A percentile compares a stretch with the other conserved stretches of the same genome.
phyloP scores from a whole-genome alignment of 2,888 invertebrate species.

The Orthosia incerta region DNA sequence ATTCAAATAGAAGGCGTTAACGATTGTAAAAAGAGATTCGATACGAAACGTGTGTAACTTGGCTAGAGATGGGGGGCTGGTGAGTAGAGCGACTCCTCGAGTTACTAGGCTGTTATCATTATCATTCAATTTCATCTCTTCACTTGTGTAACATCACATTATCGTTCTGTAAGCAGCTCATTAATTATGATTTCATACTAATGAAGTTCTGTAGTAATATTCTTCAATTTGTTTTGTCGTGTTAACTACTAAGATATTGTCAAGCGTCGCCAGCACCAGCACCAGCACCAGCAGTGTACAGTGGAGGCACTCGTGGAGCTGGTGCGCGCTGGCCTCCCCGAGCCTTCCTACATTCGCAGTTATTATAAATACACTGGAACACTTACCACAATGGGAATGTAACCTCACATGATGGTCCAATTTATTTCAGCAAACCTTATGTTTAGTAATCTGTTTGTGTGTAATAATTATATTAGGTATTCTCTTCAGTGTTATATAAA shows the following conservation, averaged over 20 bases:
- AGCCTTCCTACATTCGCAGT: no score
- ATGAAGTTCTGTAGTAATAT: background rate
- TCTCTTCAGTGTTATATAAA: slow-evolving; percentile 5
- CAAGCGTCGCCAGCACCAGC: no score
- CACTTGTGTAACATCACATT: background rate
- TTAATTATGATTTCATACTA: background rate
- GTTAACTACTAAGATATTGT: no score
- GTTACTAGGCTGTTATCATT: background rate
- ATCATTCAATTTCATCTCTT: background rate
- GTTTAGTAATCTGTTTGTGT: slow-evolving; percentile 21
- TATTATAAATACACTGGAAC: background rate
- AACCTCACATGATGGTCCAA: background rate
- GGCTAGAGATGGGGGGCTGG: no score
- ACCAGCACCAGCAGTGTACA: no score
- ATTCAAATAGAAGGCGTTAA: no score
- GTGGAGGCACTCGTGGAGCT: no score
- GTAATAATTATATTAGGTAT: background rate
- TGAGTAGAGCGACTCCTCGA: no score
- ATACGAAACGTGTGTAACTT: no score
- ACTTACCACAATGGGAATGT: slow-evolving; percentile 10
- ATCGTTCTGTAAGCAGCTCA: background rate
- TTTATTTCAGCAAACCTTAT: background rate
- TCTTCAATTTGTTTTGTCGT: no score
- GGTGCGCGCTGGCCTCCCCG: no score
- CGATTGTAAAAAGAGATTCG: no score